These are phyloP conservation scores for Unio delphinus DNA, from an alignment of 2,888 invertebrate genomes.

Conservation along the genomic window DNA sequence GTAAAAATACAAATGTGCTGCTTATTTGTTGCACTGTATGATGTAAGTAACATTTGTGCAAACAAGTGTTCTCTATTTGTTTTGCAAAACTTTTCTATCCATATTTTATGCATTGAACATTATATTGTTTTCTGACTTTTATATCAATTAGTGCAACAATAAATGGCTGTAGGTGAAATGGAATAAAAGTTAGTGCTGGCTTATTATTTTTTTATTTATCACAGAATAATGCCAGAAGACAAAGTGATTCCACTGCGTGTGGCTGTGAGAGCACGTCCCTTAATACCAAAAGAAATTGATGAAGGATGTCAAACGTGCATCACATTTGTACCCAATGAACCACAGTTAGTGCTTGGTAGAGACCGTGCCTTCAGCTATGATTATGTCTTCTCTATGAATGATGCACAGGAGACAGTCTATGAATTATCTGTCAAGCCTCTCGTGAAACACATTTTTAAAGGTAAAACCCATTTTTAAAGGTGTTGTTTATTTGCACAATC, in stretches of 20 bases:
- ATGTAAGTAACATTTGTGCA: no score
- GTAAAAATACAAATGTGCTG: no score
- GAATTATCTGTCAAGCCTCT: constrained; percentile 81
- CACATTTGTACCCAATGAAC: constrained; percentile 74
- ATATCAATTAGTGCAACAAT: no score
- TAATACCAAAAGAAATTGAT: constrained; percentile 81
- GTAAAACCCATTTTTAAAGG: constrained; percentile 68
- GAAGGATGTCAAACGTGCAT: constrained; percentile 82
- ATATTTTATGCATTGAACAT: no score
- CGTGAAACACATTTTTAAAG: constrained; percentile 84
- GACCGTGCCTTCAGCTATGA: constrained; percentile 88
- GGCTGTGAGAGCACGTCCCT: constrained; percentile 86
- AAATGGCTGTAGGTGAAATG: no score
- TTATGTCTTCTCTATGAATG: constrained; percentile 82
- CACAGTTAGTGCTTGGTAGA: constrained; percentile 76
- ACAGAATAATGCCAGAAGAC: constrained; percentile 22
- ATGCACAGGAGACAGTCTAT: constrained; percentile 83
- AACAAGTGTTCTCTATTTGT: no score
- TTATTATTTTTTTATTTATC: no score
- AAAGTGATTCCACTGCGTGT: constrained; percentile 78
- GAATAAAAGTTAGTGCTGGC: no score
- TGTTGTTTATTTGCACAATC: no score
- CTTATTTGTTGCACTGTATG: no score
- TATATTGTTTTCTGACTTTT: no score
- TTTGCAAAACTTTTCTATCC: no score